phyloP scores from a whole-genome alignment of 2,113 vertebrate genomes.

The Lophotis ruficrista region DNA sequence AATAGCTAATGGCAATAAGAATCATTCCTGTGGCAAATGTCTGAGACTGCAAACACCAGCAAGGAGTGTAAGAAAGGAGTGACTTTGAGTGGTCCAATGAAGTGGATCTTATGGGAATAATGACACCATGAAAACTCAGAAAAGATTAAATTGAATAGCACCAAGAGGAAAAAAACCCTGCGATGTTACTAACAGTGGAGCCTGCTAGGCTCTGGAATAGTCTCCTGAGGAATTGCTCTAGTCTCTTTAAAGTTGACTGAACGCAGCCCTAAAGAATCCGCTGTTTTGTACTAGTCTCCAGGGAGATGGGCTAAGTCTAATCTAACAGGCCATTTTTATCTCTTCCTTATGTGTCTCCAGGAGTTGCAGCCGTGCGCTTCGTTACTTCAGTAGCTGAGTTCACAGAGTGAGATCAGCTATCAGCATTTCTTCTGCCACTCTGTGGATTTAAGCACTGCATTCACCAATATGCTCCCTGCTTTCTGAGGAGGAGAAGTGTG shows the following conservation, averaged over 20 bases:
- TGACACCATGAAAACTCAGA: background rate
- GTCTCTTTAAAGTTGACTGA: background rate
- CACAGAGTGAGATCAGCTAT: background rate
- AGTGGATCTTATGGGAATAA: background rate
- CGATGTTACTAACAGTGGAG: background rate
- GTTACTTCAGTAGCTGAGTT: slow-evolving; percentile 27
- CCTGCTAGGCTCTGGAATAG: background rate
- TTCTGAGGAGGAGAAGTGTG: background rate
- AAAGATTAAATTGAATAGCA: background rate
- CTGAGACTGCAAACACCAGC: background rate
- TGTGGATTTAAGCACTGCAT: background rate
- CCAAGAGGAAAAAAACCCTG: background rate
- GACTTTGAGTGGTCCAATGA: background rate
- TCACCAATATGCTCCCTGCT: background rate
- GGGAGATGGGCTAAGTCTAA: background rate
- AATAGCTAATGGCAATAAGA: background rate
- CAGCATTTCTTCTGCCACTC: slow-evolving; percentile 24
- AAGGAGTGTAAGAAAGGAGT: background rate
- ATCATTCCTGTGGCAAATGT: background rate
- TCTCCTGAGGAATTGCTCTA: background rate
- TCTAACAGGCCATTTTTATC: slow-evolving; percentile 40
- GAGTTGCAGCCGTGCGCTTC: background rate
- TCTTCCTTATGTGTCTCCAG: background rate
- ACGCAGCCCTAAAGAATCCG: background rate
- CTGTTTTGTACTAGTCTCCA: background rate